A percentile compares a stretch with the other conserved stretches of the same genome.
Conservation (phyloP, 2,888 invertebrate species). For the Limnephilus lunatus region DNA sequence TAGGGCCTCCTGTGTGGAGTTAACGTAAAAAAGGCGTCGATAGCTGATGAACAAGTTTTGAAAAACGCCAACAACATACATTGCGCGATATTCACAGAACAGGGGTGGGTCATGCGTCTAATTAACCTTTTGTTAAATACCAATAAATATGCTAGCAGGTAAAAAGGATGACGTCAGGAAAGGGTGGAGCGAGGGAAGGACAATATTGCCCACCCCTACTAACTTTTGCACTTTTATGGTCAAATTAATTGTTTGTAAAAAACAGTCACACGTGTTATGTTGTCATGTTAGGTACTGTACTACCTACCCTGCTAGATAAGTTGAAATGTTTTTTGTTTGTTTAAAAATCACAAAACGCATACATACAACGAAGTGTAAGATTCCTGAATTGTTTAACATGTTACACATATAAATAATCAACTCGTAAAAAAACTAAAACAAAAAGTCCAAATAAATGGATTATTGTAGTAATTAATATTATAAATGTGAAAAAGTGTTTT, state of each 20-base stretch:
- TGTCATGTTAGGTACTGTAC: not conserved
- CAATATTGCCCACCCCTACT: not conserved
- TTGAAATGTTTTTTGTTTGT: too few species aligned
- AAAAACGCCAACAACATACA: constrained; percentile 1
- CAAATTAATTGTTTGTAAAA: not conserved
- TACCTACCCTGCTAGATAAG: too few species aligned
- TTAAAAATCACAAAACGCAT: too few species aligned
- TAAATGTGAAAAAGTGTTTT: too few species aligned
- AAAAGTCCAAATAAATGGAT: too few species aligned
- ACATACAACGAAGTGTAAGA: too few species aligned
- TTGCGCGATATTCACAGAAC: not conserved
- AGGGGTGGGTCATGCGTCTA: constrained; percentile 37
- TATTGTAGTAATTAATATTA: too few species aligned
- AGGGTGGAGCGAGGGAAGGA: not conserved
- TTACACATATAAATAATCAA: too few species aligned
- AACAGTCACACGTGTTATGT: not conserved
- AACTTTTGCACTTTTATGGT: not conserved
- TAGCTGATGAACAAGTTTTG: not conserved
- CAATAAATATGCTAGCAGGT: constrained; percentile 46
- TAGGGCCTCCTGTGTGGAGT: too few species aligned
- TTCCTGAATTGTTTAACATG: too few species aligned
- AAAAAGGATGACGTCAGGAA: not conserved
- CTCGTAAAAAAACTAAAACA: too few species aligned
- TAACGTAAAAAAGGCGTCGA: too few species aligned
- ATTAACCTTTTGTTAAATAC: constrained; percentile 49